Conservation (phyloP, 92 coral and sea anemone genomes). For the Zoanthus sansibaricus region DNA sequence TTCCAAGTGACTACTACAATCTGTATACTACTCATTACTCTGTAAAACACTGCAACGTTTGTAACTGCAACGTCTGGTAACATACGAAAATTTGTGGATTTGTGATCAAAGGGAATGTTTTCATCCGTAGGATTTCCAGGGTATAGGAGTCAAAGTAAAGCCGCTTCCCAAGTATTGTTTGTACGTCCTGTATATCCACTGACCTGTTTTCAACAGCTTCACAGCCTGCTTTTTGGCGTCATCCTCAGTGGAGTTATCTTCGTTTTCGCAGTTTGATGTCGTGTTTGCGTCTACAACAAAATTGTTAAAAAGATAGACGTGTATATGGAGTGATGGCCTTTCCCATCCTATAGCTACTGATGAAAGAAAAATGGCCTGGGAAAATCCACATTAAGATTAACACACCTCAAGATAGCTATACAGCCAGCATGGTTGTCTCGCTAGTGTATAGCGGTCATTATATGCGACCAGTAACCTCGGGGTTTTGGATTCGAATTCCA, state of each 20-base stretch:
- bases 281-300: slow-evolving; percentile 6
- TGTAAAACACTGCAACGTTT: too few species aligned
- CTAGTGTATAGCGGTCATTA: too few species aligned
- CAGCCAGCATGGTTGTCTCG: too few species aligned
- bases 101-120: too few species aligned
- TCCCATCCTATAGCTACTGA: too few species aligned
- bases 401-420: not conserved
- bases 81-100: too few species aligned
- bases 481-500: not conserved
- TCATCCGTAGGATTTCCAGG: too few species aligned
- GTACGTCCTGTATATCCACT: not conserved
- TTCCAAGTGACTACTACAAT: too few species aligned
- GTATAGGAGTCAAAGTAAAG: not conserved
- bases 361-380: too few species aligned
- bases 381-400: not conserved
- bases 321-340: too few species aligned
- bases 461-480: not conserved
- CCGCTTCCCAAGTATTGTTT: not conserved
- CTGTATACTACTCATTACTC: too few species aligned
- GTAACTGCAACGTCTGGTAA: too few species aligned
- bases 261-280: slow-evolving; percentile 2
- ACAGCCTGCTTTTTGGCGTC: slow-evolving; percentile 35
- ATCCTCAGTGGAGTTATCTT: slow-evolving; percentile 13
- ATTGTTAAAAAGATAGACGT: not conserved
- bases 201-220: slow-evolving; percentile 32